These are phyloP conservation scores for Aporophyla nigra DNA, from an alignment of 2,888 invertebrate species.

Conservation along the genomic window DNA sequence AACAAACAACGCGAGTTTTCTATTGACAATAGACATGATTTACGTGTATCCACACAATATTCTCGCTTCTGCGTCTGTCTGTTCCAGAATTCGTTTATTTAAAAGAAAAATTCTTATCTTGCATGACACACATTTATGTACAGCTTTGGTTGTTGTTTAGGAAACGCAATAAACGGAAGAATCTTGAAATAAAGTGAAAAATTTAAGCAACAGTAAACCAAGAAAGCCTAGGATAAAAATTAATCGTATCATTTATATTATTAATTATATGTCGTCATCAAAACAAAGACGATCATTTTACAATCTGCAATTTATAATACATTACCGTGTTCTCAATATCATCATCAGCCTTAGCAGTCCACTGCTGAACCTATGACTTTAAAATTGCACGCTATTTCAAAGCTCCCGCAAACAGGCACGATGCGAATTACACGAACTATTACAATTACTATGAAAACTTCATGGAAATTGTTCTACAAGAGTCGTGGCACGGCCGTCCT, in stretches of 20 bases:
- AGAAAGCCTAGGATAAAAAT: no score
- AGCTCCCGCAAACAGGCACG: no score
- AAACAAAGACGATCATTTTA: background rate
- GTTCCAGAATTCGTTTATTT: slow-evolving; percentile 6
- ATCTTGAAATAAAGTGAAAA: background rate
- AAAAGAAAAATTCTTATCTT: no score
- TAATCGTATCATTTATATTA: no score
- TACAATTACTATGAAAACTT: no score
- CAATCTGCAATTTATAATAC: background rate
- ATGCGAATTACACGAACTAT: no score
- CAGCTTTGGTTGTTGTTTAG: background rate
- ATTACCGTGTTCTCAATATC: background rate
- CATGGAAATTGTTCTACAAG: no score
- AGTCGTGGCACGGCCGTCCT: no score
- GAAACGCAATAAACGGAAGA: background rate
- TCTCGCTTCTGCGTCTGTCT: background rate
- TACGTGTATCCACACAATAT: slow-evolving; percentile 8
- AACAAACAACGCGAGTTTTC: slow-evolving; percentile 1
- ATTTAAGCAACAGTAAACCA: background rate
- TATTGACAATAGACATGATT: slow-evolving; percentile 17
- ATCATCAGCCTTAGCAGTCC: background rate
- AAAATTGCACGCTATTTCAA: no score
- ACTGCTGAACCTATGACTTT: no score
- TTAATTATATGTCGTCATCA: no score
- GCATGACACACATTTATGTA: background rate